Evolutionary conservation across 1,140 invertebrate genomes (phyloP), one percentile per base, ranked within the genome.

Genomic region (Dreissena rostriformis): DNA sequence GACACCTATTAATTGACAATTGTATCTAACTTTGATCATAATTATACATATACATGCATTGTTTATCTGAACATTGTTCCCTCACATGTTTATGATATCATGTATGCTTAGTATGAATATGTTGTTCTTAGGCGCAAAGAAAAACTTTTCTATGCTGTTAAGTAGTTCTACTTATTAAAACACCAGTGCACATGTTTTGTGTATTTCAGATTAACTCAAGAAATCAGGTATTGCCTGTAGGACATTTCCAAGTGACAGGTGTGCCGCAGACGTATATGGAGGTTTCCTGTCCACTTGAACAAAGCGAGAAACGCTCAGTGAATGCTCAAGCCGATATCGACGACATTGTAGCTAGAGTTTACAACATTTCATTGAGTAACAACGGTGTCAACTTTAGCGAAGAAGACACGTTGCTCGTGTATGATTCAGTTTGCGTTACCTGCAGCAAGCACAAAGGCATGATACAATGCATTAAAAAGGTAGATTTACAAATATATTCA

Each of bases 381-480:
- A 49, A 78, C 53, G 75, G 75, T 6, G 19, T 49, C 6, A n/a
- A 7, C 11, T 78, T 24, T 29, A 78, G 75, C 51, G 63, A 66
- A 2, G 63, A 52, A 68, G 75, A 78, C 19, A 15, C 63, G 19
- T 2, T 78, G 22, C 51, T 78, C 14, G 53, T 78, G 15, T 78
- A 24, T 68, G 75, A 78, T 24, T 78, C 75, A 5, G 39, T 26
- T 15, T 78, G 75, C 55, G 63, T 66, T 28, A 68, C 53, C n/a
- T 78, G 75, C 39, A 78, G 39, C 2, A 78, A 66, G 63, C 1
- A 49, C 0, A 22, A 53, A 12, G 51, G 12, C 11, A 52, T 67
- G 7, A 52, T 78, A 0, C 8, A 53, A 10, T 78, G 75, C 39
- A 68, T 0, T 0, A 65, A 49, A 55, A 19, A 68, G 63, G 75